These are phyloP conservation scores for Pelochelys cantorii DNA, from an alignment of 2,797 vertebrate genomes.

Conservation along the genomic window DNA sequence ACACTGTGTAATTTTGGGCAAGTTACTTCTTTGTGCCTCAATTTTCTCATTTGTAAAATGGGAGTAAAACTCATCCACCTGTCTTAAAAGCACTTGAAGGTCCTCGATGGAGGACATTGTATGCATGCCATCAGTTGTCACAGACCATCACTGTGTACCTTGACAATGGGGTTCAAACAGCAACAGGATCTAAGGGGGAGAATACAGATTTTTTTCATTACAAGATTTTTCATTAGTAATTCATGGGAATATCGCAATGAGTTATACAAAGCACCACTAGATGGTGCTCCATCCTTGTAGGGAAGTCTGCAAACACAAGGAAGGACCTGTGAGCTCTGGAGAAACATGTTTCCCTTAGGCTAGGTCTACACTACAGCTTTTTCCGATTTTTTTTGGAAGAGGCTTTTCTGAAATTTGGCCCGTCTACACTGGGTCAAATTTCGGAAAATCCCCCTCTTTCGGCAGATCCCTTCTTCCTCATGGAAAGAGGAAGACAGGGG, in stretches of 20 bases:
- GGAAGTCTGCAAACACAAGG: not conserved
- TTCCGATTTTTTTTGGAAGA: too few relatives aligned
- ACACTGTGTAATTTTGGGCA: not conserved
- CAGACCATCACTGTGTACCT: accelerated
- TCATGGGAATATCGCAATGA: not conserved
- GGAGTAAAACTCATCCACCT: not conserved
- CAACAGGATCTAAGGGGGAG: not conserved
- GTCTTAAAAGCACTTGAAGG: not conserved
- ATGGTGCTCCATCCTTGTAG: not conserved
- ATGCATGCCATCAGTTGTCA: not conserved
- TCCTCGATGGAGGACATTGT: not conserved
- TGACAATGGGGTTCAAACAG: not conserved
- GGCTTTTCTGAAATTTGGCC: too few relatives aligned
- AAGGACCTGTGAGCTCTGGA: not conserved
- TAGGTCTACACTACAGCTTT: not conserved
- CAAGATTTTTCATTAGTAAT: not conserved
- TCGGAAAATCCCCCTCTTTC: too few relatives aligned
- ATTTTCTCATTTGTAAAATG: not conserved
- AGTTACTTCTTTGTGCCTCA: not conserved
- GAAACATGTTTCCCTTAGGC: not conserved
- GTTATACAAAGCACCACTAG: not conserved
- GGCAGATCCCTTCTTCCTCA: too few relatives aligned
- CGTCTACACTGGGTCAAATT: too few relatives aligned
- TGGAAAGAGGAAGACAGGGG: too few relatives aligned
- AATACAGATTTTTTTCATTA: not conserved